Conservation (phyloP, 2,113 vertebrate species). For the Microcebus griseorufus region DNA sequence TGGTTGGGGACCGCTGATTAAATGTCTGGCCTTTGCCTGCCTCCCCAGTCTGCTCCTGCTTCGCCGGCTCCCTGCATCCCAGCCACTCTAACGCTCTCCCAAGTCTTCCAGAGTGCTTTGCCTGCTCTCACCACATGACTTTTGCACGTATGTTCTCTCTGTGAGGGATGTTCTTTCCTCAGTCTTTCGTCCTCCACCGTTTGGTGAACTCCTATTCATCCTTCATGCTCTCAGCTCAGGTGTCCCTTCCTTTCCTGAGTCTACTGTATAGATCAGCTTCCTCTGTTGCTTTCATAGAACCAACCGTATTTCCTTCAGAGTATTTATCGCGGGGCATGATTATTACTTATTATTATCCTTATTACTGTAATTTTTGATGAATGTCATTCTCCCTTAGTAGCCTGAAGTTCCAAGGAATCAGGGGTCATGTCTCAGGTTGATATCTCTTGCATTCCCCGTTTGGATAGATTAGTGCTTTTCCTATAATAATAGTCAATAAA, state of each 20-base stretch:
- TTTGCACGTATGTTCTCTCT: background rate
- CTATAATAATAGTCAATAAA: conserved; percentile 26
- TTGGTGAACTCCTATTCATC: background rate
- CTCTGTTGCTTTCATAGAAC: background rate
- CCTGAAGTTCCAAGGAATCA: conserved; percentile 10
- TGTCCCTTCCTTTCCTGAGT: background rate
- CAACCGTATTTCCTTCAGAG: background rate
- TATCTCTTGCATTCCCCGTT: background rate
- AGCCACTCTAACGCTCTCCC: background rate
- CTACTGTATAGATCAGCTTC: background rate
- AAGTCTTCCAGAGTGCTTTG: background rate
- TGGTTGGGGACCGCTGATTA: too few species aligned
- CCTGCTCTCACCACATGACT: background rate
- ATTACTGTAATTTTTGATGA: background rate
- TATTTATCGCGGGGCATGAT: background rate
- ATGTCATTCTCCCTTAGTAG: background rate
- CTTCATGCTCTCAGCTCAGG: background rate
- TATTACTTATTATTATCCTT: background rate
- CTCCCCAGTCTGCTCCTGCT: background rate
- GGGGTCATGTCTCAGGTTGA: background rate
- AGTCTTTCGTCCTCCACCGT: background rate
- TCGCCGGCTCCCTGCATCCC: rapidly evolving
- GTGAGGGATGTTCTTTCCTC: background rate
- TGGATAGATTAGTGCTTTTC: conserved; percentile 24
- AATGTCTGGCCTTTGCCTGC: background rate